Base-by-base conservation (phyloP, 1,140 invertebrate species). In the Geopemphigus sp. region DNA sequence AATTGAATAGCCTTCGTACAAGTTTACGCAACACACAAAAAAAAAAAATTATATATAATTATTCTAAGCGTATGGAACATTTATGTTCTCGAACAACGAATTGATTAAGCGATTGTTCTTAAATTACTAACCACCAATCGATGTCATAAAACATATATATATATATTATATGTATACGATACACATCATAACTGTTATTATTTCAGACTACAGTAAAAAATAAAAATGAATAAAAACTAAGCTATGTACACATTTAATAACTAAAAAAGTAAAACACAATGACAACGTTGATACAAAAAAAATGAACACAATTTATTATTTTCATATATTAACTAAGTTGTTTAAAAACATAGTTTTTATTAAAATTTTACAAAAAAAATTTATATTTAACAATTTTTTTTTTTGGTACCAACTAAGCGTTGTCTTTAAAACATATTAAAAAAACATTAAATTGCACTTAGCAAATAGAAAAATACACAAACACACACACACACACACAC, bases 371-470 rank as follows among this genome's bases (percentile, higher is more conserved):
- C 1, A 32, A 39, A 39, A 72, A 24, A 29, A 50, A 39, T 50
- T 50, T 10, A 50, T 50, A 50, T 50, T 50, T 50, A 50, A 50
- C 1, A 1, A 17, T 4, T 2, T 17, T n/a, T 32, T 54, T 70
- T 78, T 63, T 50, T 32, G 8, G 45, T 63, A 29, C 10, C 17
- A n/a, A 78, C n/a, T 61, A 76, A 47, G 32, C 22, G 47, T 78
- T 78, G 17, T 63, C 63, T 63, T 72, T 72, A 39, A 11, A 61
- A 11, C 19, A 50, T 61, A 29, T 61, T 78, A 5, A 29, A 24
- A 74, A 74, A 78, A 78, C 45, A 50, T n/a, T 24, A 8, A 68
- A 78, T 78, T 78, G 74, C 74, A 78, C 74, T 47, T 61, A 47
- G 57, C 74, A 78, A 78, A 61, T 50, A 63, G 17, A 22, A 78